Conservation (phyloP, 2,888 invertebrate species). For the Polymixis lichenea region DNA sequence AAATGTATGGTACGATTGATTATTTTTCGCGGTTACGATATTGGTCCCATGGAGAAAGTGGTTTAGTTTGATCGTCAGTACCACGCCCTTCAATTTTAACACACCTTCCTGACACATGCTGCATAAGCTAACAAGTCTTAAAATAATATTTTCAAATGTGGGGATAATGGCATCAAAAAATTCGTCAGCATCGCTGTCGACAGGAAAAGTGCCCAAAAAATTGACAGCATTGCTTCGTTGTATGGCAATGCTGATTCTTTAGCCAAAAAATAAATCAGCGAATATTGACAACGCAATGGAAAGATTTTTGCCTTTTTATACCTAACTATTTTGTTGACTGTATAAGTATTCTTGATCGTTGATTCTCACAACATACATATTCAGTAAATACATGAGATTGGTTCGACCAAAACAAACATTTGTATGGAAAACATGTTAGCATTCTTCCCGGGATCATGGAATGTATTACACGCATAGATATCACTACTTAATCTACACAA, state of each 20-base stretch:
- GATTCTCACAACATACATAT: constrained; percentile 32
- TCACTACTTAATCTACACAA: constrained; percentile 7
- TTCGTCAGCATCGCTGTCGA: not conserved
- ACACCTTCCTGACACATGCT: too few relatives aligned
- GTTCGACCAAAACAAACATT: constrained; percentile 43
- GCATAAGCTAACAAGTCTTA: not conserved
- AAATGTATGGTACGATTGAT: too few relatives aligned
- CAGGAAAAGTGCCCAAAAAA: not conserved
- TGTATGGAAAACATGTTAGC: constrained; percentile 45
- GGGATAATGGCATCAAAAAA: not conserved
- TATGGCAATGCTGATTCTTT: not conserved
- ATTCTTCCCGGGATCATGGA: constrained; percentile 20
- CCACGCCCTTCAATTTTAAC: too few relatives aligned
- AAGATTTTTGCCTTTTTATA: not conserved
- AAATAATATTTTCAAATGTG: not conserved
- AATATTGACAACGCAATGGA: not conserved
- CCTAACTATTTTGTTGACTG: not conserved
- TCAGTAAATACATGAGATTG: constrained; percentile 26
- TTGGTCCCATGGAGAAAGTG: too few relatives aligned
- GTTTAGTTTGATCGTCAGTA: too few relatives aligned
- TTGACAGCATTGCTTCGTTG: not conserved
- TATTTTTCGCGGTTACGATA: too few relatives aligned
- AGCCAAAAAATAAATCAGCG: not conserved
- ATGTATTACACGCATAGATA: constrained; percentile 37
- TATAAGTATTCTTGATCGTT: constrained; percentile 4